Base-by-base conservation (phyloP, 2,797 vertebrate genomes). In the Sebastolobus alascanus region DNA sequence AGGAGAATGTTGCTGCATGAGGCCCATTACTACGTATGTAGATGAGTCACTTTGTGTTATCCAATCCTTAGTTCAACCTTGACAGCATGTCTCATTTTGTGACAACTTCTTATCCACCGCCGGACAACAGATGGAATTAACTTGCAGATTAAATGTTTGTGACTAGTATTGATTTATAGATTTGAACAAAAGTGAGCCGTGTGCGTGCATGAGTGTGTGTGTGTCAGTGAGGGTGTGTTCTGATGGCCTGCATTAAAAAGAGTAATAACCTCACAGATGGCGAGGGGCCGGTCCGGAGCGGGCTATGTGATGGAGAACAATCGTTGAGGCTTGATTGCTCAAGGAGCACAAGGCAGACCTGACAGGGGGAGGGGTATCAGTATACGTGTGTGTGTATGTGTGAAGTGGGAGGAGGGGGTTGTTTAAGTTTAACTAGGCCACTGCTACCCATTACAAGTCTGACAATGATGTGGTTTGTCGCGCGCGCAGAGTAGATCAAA, bases 241-340 rank as follows among this genome's bases (percentile, higher is more conserved):
- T 84, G 89, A 90, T 92, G 93, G 89, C 90, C 90, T 85, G 87
- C 87, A 92, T 92, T 87, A 91, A 93, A 93, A 84, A 90, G 86
- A 88, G 89, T 90, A 95, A 94, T 95, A 95, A 95, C 94, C 92
- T 87, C 94, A 94, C 95, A 96, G 95, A 95, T 96, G 95, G 95
- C 40, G 80, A 93, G 93, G 94, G 93, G 95, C 90, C 29, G 92
- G 92, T 92, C 93, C 80, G 46, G 89, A 91, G 87, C 90, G 85
- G 91, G 79, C 90, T 82, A 91, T 93, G 90, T 89, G 93, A 94
- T 90, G 93, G 94, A 87, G 94, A 94, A 96, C 94, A 95, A 95
- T 96, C 79, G 87, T 90, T 90, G 90, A 91, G 86, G 91, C 92
- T 94, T 95, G 95, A 95, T 94, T 94, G 95, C 94, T 96, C 94